Base-by-base conservation (phyloP, 2,888 invertebrate genomes). In the Rotaria sp. region DNA sequence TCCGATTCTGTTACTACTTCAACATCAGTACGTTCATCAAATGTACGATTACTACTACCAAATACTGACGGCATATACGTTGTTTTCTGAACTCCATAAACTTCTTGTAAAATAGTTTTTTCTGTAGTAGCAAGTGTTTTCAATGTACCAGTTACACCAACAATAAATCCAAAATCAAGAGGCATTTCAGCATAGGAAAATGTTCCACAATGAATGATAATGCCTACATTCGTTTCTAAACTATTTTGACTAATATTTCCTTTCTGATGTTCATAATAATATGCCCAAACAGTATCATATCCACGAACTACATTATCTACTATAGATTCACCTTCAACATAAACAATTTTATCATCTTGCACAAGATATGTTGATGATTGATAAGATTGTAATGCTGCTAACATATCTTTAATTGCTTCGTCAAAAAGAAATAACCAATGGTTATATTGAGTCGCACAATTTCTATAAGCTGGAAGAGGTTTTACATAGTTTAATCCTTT, bases 111-210 rank as follows among this genome's bases (percentile, higher is more conserved):
- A 35, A 84, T n/a, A 10, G 7, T 13, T n/a, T 84, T 84, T 84
- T 84, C 84, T 48, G 13, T 4, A 4, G 35, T 3, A 50, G 45
- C 50, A 7, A 84, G 50, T 48, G 84, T 48, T 84, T 1, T 50
- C 50, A 84, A 84, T 35, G 84, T 84, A 84, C 84, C 84, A n/a
- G 84, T 84, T 35, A 84, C 84, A 84, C 84, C 84, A 13, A 2
- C n/a, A n/a, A 84, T 84, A 48, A 26, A 84, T 8, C 26, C 45
- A 84, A 84, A 84, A 38, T 30, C 24, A n/a, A 35, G 84, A 30
- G 84, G 84, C 45, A 84, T 50, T 84, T 84, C 30, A 38, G 84
- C 84, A 84, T 48, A 84, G 2, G 45, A 48, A 48, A 84, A 84
- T 26, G 30, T 84, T 26, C 84, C 84, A 48, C 45, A 50, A 26